These are phyloP conservation scores for Colaptes auratus DNA, from an alignment of 2,113 vertebrate species.

Conservation along the genomic window DNA sequence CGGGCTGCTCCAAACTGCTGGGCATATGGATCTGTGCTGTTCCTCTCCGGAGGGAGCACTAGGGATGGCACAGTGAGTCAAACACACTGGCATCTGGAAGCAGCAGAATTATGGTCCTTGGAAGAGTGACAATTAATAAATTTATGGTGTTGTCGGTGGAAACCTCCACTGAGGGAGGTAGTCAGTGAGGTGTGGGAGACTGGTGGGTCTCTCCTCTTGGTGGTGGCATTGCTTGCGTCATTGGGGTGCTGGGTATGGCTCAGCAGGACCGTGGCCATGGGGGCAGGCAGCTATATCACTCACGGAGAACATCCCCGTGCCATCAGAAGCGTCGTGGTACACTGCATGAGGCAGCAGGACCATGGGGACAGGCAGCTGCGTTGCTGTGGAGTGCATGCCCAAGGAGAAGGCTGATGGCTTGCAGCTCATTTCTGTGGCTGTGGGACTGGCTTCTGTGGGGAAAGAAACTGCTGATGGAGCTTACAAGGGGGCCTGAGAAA, in stretches of 20 bases:
- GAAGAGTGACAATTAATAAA: neutral
- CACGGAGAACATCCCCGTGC: neutral
- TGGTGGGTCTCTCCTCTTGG: no score
- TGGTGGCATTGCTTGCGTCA: no score
- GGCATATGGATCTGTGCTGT: fast-evolving
- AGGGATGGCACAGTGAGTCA: neutral
- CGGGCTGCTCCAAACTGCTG: neutral
- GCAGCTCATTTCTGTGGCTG: fast-evolving
- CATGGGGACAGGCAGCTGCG: no score
- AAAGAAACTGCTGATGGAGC: no score
- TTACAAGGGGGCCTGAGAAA: no score
- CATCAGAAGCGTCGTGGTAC: no score
- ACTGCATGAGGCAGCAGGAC: no score
- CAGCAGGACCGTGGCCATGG: no score
- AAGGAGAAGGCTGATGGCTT: fast-evolving
- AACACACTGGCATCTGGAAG: neutral
- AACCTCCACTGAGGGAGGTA: no score
- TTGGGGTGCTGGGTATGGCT: no score
- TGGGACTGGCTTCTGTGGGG: fast-evolving
- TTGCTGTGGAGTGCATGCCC: neutral
- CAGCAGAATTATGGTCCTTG: neutral
- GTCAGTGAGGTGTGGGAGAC: no score
- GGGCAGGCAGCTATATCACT: neutral
- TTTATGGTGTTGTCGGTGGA: fast-evolving
- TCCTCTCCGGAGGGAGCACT: fast-evolving